Evolutionary conservation across 2,888 invertebrate genomes (phyloP), one percentile per base, ranked within the genome.

Genomic region (Chironomus riparius): DNA sequence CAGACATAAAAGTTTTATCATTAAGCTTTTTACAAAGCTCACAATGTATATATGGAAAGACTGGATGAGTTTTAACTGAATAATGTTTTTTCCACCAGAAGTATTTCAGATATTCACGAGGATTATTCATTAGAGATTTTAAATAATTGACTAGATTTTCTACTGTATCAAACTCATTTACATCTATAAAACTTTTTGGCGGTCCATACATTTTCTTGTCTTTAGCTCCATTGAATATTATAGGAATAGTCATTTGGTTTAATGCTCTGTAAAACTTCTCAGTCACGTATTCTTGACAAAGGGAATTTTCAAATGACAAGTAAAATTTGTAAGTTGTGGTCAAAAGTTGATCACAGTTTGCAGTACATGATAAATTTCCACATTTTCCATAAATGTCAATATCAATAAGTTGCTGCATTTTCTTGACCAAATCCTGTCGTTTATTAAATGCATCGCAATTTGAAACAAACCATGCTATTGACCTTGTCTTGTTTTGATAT

Each of bases 211-310:
- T 83, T 5, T 81, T 80, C 82, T 91, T 91, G 80, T 88, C 85
- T 38, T 38, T 38, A 74, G 86, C 87, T 22, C 87, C 88, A 4
- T 91, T 90, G 84, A 88, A 88, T 3, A 90, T 90, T 65, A 91
- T 86, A 0, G 91, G 91, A 3, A 91, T 84, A 10, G 89, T 85
- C 80, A 88, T 85, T 81, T 88, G 87, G 76, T 88, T 85, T 78
- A 86, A 84, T 0, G 84, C 85, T 78, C 85, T 83, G 80, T 88
- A 87, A 78, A 91, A 87, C 79, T 88, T 86, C 80, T 89, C 89
- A 2, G 89, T 88, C 69, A 89, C 87, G 81, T 89, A 89, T 80
- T 89, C 89, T 75, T 85, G 81, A 78, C 91, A 88, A 77, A 90
- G 84, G 12, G 91, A 90, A 81, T 92, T 91, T 82, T 65, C 24